phyloP scores from a whole-genome alignment of 2,888 invertebrate genomes.

The Sarcophaga subvicina region DNA sequence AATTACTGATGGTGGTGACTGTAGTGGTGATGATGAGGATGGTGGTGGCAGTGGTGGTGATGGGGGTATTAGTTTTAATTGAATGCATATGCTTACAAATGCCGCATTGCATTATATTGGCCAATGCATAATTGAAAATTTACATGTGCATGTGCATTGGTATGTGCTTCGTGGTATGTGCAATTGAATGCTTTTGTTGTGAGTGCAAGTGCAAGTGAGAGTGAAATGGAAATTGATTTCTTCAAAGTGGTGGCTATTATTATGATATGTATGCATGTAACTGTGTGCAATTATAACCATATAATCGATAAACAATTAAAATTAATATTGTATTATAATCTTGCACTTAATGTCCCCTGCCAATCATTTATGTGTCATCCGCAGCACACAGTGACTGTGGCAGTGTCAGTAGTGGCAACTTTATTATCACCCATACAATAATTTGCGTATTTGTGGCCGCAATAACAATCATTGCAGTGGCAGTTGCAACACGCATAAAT shows the following conservation, averaged over 20 bases:
- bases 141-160: conserved; percentile 9
- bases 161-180: no score
- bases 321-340: conserved; percentile 41
- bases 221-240: conserved; percentile 49
- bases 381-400: background rate
- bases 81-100: no score
- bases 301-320: conserved; percentile 60
- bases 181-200: no score
- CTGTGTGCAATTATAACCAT: conserved; percentile 12
- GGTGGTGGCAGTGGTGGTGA: no score
- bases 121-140: background rate
- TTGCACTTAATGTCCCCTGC: background rate
- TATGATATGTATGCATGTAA: background rate
- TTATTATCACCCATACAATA: background rate
- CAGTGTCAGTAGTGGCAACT: background rate
- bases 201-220: background rate
- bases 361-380: background rate
- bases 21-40: no score
- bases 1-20: no score
- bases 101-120: no score
- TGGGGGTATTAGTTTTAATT: no score
- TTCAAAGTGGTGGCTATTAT: conserved; percentile 16
- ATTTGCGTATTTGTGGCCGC: background rate
- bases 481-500: background rate
- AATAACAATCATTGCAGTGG: background rate